Conservation (phyloP, 2,797 vertebrate species). For the Peromyscus aztecus region DNA sequence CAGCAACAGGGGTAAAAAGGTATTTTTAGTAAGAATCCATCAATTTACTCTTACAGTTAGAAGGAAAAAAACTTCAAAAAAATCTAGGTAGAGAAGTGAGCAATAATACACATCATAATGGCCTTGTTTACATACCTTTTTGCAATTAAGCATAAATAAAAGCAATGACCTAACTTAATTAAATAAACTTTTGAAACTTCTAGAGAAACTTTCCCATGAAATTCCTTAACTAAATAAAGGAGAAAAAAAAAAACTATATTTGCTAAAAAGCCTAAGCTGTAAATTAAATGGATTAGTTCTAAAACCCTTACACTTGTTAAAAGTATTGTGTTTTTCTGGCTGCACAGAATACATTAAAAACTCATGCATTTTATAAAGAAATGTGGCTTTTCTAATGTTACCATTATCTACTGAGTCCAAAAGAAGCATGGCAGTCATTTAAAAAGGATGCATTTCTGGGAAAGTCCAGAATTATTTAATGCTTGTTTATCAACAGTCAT, state of each 20-base stretch:
- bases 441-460: background rate
- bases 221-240: slow-evolving; percentile 65
- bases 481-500: slow-evolving; percentile 51
- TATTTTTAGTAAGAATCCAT: slow-evolving; percentile 67
- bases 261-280: slow-evolving; percentile 54
- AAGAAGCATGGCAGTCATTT: slow-evolving; percentile 37
- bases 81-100: slow-evolving; percentile 59
- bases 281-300: slow-evolving; percentile 60
- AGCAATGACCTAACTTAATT: slow-evolving; percentile 59
- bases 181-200: slow-evolving; percentile 65
- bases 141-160: slow-evolving; percentile 63
- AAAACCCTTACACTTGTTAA: slow-evolving; percentile 62
- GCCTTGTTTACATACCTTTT: slow-evolving; percentile 72
- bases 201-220: slow-evolving; percentile 60
- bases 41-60: slow-evolving; percentile 53
- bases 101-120: slow-evolving; percentile 67
- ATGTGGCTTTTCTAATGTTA: slow-evolving; percentile 63
- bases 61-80: slow-evolving; percentile 44
- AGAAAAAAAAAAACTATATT: slow-evolving; percentile 7
- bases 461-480: slow-evolving; percentile 54
- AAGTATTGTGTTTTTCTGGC: background rate
- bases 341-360: slow-evolving; percentile 70
- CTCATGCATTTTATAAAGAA: slow-evolving; percentile 75
- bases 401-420: slow-evolving; percentile 61
- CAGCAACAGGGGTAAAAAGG: slow-evolving; percentile 72